A percentile compares a stretch with the other conserved stretches of the same genome.
Evolutionary conservation across 2,888 invertebrate species (phyloP).

Genomic region (Drosophila seclusa): DNA sequence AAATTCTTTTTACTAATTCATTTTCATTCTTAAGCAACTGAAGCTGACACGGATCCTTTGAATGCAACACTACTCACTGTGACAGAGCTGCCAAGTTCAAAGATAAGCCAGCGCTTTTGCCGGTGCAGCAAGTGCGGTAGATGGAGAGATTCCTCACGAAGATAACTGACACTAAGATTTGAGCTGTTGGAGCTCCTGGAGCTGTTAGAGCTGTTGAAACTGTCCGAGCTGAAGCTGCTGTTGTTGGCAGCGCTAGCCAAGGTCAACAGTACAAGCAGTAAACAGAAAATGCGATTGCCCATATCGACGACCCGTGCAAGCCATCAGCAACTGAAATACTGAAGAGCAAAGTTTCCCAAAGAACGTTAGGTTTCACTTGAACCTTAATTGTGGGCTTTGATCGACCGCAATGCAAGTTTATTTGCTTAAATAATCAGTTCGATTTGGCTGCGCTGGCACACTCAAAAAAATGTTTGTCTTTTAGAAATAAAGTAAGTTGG

Average conservation of each 20-base stretch:
- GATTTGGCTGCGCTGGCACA: conserved; percentile 1
- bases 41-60: neutral
- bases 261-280: conserved; percentile 22
- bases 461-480: neutral
- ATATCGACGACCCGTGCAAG: conserved; percentile 32
- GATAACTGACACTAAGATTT: conserved; percentile 46
- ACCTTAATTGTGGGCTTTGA: conserved; percentile 14
- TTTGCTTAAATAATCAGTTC: conserved; percentile 56
- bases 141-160: conserved; percentile 39
- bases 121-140: conserved; percentile 60
- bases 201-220: conserved; percentile 21
- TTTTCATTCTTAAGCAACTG: neutral
- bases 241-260: conserved; percentile 11
- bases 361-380: conserved; percentile 40
- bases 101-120: conserved; percentile 79
- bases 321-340: conserved; percentile 41
- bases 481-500: neutral
- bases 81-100: conserved; percentile 75
- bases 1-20: no score
- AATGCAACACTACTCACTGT: conserved; percentile 60
- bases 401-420: conserved; percentile 42
- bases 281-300: conserved; percentile 31
- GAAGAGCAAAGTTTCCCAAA: conserved; percentile 10
- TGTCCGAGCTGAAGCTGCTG: conserved; percentile 18
- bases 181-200: conserved; percentile 18